Evolutionary conservation across 2,888 invertebrate genomes (phyloP), one percentile per base, ranked within the genome.

Genomic region (Agonum fuliginosum): DNA sequence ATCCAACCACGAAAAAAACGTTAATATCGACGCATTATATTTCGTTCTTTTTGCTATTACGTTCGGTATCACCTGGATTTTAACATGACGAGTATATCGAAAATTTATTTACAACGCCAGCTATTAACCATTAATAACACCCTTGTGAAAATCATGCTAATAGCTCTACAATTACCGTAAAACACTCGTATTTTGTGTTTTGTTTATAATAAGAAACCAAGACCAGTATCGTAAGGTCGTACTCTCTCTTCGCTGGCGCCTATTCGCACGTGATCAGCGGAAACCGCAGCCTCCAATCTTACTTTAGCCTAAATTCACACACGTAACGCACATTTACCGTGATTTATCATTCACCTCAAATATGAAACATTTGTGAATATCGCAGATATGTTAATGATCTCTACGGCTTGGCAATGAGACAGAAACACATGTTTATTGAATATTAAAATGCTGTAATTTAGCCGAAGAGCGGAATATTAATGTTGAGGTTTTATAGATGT

Each of bases 301-400:
- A 48, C 2, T 48, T 20, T 54, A 54, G 54, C 54, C 54, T 22
- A 54, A 54, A 54, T 54, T 24, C 54, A 54, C 54, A 48, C 37
- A 37, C 37, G 37, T 37, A 37, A 37, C 37, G 37, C 10, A 12
- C 37, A 37, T 37, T 37, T 37, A 37, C n/a, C 37, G 12, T 37
- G 37, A 37, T 37, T 37, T 37, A 37, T 37, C 37, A 37, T 12
- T 37, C n/a, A 37, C 5, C 10, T 1, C n/a, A 37, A 2, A n/a
- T 37, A 37, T 37, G n/a, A 12, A 37, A 37, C 12, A 10, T 37
- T 37, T 37, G 37, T 37, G 37, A 30, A 30, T 30, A 30, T 30
- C 30, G 10, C 6, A 30, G 37, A 37, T 37, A 37, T 37, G 37
- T 12, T 37, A 37, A 37, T 37, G 37, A n/a, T 37, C 10, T 12